phyloP scores from a whole-genome alignment of 2,113 vertebrate species.

The Speoplatyrhinus poulsoni region DNA sequence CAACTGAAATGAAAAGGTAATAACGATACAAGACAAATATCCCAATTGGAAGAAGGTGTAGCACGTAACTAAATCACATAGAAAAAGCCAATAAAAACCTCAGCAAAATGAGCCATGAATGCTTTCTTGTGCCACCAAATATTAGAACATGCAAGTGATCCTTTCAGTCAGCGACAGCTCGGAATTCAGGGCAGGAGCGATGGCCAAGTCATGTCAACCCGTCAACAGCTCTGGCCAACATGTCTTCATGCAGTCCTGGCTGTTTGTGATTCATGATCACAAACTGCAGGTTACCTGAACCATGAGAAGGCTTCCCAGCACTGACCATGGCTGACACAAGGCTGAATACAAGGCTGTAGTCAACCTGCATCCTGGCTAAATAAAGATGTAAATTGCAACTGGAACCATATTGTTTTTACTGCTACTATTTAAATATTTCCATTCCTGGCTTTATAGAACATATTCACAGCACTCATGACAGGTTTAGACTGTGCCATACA shows the following conservation, averaged over 20 bases:
- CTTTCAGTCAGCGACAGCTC: conserved; percentile 61
- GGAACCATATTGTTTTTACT: not conserved
- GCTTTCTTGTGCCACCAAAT: conserved; percentile 76
- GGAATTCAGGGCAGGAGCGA: conserved; percentile 55
- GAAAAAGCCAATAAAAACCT: conserved; percentile 75
- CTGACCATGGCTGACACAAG: conserved; percentile 38
- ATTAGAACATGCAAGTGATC: conserved; percentile 72
- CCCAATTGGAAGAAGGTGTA: conserved; percentile 42
- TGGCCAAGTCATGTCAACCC: conserved; percentile 72
- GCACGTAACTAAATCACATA: conserved; percentile 67
- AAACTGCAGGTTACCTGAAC: conserved; percentile 49
- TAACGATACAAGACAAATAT: conserved; percentile 73
- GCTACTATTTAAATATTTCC: not conserved
- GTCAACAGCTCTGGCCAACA: conserved; percentile 63
- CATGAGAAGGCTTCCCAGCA: conserved; percentile 37
- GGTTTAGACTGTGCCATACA: too few relatives aligned
- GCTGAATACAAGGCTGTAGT: conserved; percentile 29
- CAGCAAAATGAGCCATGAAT: conserved; percentile 70
- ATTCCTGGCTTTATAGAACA: too few relatives aligned
- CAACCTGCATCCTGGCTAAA: not conserved
- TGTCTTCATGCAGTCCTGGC: conserved; percentile 44
- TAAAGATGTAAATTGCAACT: not conserved
- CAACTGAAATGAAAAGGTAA: conserved; percentile 62
- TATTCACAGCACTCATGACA: too few relatives aligned
- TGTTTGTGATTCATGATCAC: conserved; percentile 76